Evolutionary conservation across 35 echinoderm and acorn worm species (phyloP), one percentile per base, ranked within the genome.

Genomic region (Anneissia japonica): DNA sequence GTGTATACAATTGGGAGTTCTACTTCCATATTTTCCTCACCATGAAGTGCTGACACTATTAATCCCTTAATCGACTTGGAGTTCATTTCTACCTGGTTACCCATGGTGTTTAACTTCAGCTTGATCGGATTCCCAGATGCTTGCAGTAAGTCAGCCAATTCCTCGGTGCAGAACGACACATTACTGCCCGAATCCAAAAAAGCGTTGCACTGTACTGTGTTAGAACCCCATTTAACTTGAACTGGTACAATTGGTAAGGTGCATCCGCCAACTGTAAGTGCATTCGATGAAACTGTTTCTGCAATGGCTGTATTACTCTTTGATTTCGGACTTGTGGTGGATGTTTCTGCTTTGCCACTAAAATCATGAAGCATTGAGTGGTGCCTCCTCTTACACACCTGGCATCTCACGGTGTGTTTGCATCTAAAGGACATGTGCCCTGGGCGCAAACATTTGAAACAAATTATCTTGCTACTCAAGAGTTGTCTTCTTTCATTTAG

Each of bases 1-100:
- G 83, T 84, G 55, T 40, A 84, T 31, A 75, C 0, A 14, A 34
- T 31, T 7, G 83, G 83, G 11, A 84, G 32, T 10, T 84, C 33
- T 35, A 84, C 31, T 32, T 64, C 13, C 6, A 14, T 38, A 34
- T 46, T 33, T 35, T 40, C 84, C 17, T 36, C 84, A 6, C 34
- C 32, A 28, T 7, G n/a, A n/a, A n/a, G n/a, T n/a, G n/a, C n/a
- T n/a, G n/a, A n/a, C n/a, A n/a, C n/a, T n/a, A n/a, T n/a, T n/a
- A n/a, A n/a, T n/a, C n/a, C n/a, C n/a, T n/a, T n/a, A n/a, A n/a
- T n/a, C n/a, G n/a, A n/a, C n/a, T n/a, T n/a, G n/a, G n/a, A n/a
- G n/a, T n/a, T n/a, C n/a, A n/a, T n/a, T n/a, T n/a, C n/a, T n/a
- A n/a, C n/a, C n/a, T n/a, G n/a, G n/a, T n/a, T n/a, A n/a, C n/a